Percentiles rank a stretch among this genome's conserved stretches.
phyloP scores from a whole-genome alignment of 2,888 invertebrate genomes.

The Choristoneura rosaceana region DNA sequence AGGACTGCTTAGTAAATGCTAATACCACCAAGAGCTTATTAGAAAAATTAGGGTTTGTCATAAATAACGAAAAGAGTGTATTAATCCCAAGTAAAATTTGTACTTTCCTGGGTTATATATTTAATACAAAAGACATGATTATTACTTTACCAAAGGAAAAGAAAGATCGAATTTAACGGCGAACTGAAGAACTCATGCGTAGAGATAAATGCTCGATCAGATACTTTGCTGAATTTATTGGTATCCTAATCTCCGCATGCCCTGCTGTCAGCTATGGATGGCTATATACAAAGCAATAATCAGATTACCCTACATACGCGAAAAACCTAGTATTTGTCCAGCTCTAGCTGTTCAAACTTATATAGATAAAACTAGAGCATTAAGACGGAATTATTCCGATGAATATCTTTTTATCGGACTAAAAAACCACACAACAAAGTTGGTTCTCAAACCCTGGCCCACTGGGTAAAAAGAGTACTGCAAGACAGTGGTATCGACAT shows the following conservation, averaged over 20 bases:
- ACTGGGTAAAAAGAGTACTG: slow-evolving; percentile 40
- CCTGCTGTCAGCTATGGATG: background rate
- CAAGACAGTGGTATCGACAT: slow-evolving; percentile 33
- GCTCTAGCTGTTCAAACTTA: slow-evolving; percentile 28
- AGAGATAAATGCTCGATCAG: too few species aligned
- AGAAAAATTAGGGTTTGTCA: background rate
- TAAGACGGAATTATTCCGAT: background rate
- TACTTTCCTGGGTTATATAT: background rate
- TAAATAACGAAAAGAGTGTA: background rate
- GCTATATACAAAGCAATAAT: slow-evolving; percentile 23
- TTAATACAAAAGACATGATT: slow-evolving; percentile 20
- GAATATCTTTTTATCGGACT: slow-evolving; percentile 7
- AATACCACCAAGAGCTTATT: background rate
- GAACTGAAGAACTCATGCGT: too few species aligned
- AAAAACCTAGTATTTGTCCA: slow-evolving; percentile 34
- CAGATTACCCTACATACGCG: slow-evolving; percentile 25
- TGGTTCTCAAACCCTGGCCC: slow-evolving; percentile 30
- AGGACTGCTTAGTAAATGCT: background rate
- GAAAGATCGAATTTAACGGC: too few species aligned
- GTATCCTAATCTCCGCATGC: too few species aligned
- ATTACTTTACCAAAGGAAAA: too few species aligned
- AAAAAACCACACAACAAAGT: slow-evolving; percentile 8
- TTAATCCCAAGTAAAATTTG: slow-evolving; percentile 7
- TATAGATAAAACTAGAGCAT: slow-evolving; percentile 15
- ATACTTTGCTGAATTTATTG: too few species aligned